These are phyloP conservation scores for Oplegnathus fasciatus DNA, from an alignment of 2,113 vertebrate genomes.

Conservation along the genomic window DNA sequence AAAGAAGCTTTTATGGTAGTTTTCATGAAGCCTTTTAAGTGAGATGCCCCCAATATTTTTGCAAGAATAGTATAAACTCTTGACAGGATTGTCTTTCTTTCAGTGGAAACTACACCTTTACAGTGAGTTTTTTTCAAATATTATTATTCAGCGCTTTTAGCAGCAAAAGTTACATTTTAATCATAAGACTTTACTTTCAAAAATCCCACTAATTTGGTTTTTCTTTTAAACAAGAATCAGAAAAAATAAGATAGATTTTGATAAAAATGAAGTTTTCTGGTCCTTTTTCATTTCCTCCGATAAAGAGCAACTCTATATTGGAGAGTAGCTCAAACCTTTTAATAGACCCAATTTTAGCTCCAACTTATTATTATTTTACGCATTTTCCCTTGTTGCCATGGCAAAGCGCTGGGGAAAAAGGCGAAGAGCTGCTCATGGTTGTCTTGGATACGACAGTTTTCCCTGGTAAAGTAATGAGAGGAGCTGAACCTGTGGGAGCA, in stretches of 20 bases:
- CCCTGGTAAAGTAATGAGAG: conserved; percentile 83
- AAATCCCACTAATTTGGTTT: not conserved
- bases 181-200: not conserved
- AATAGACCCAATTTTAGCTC: conserved; percentile 65
- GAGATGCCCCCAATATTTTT: not conserved
- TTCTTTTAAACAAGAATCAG: not conserved
- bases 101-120: not conserved
- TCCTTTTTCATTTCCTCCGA: no score
- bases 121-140: not conserved
- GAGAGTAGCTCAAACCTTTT: conserved; percentile 33
- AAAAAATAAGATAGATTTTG: not conserved
- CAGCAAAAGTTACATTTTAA: not conserved
- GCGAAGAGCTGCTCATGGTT: conserved; percentile 77
- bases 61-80: not conserved
- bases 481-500: conserved; percentile 82
- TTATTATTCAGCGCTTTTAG: not conserved
- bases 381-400: conserved; percentile 85
- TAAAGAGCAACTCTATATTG: no score
- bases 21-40: conserved; percentile 13
- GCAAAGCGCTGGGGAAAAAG: conserved; percentile 68
- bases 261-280: not conserved
- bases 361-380: conserved; percentile 83
- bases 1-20: conserved; percentile 5
- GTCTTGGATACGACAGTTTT: conserved; percentile 87
- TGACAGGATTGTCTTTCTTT: not conserved